Percentiles rank a stretch among this genome's conserved stretches.
These are phyloP conservation scores for Urophycis tenuis DNA, from an alignment of 2,797 vertebrate genomes.

Conservation along the genomic window DNA sequence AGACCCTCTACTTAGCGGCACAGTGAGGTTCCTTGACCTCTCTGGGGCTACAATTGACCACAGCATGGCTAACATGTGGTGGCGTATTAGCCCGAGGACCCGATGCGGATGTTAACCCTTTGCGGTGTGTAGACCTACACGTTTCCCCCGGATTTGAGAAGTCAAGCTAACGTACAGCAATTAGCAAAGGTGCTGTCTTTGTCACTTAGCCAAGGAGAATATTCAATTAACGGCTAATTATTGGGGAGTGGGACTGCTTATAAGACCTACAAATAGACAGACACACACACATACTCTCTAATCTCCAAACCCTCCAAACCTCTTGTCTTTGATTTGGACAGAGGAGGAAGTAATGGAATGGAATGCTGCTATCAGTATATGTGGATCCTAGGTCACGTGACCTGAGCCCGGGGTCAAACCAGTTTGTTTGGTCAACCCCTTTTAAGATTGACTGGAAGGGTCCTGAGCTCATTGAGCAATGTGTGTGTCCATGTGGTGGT, in stretches of 20 bases:
- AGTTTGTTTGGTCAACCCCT: conserved; percentile 14
- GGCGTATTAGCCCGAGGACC: background rate
- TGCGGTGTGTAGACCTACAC: background rate
- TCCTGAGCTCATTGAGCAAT: conserved; percentile 12
- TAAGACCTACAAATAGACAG: background rate
- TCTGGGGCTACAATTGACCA: conserved; percentile 20
- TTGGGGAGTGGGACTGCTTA: background rate
- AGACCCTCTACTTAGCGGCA: conserved; percentile 8
- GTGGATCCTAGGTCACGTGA: conserved; percentile 26
- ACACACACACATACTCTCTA: background rate
- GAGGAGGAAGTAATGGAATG: conserved; percentile 1
- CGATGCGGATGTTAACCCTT: background rate
- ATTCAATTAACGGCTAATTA: background rate
- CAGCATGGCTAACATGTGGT: conserved; percentile 3
- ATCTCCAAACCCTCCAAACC: background rate
- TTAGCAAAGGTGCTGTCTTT: conserved; percentile 1
- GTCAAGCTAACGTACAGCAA: background rate
- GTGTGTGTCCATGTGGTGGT: background rate
- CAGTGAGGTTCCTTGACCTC: conserved; percentile 21
- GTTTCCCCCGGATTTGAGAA: background rate
- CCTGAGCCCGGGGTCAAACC: conserved; percentile 30
- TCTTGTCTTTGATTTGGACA: conserved; percentile 2
- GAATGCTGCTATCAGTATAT: conserved; percentile 46
- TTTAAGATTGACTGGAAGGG: conserved; percentile 11
- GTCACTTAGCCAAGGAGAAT: background rate